Percentiles rank a stretch among this genome's conserved stretches.
phyloP scores from a whole-genome alignment of 2,888 invertebrate species.

The Paralinhomoeus sp. region DNA sequence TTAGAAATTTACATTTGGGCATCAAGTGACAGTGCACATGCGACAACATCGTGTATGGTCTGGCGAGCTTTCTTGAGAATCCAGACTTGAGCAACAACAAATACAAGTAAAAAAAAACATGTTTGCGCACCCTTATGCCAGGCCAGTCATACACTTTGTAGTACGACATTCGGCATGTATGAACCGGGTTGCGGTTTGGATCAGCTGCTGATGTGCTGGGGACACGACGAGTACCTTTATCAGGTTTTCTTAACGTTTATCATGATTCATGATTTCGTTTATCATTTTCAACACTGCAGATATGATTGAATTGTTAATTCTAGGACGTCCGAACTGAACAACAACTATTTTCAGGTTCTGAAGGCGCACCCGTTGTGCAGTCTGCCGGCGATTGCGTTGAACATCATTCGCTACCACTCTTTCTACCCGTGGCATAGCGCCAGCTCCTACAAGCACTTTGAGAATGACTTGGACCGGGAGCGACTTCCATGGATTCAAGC shows the following conservation, averaged over 20 bases:
- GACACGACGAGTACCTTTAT: constrained; percentile 85
- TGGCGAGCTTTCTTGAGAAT: constrained; percentile 55
- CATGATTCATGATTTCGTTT: no score
- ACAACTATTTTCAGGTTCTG: no score
- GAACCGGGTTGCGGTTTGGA: constrained; percentile 60
- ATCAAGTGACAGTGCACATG: no score
- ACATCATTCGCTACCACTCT: constrained; percentile 80
- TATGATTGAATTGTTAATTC: no score
- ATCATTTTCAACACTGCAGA: no score
- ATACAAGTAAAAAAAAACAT: constrained; percentile 17
- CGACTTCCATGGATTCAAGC: constrained; percentile 55
- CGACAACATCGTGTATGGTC: constrained; percentile 69
- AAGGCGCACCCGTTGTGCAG: constrained; percentile 50
- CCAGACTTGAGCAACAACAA: constrained; percentile 37
- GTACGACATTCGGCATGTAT: constrained; percentile 69
- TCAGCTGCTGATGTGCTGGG: constrained; percentile 75
- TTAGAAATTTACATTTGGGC: no score
- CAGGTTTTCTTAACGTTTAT: constrained; percentile 13
- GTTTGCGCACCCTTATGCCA: constrained; percentile 7
- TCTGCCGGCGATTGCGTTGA: constrained; percentile 57
- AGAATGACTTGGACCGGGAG: constrained; percentile 46
- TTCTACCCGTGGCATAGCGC: constrained; percentile 83
- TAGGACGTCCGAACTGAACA: no score
- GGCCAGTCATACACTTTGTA: constrained; percentile 34
- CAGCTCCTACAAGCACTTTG: constrained; percentile 55